A percentile compares a stretch with the other conserved stretches of the same genome.
phyloP scores from a whole-genome alignment of 2,113 vertebrate genomes.

The Megaleporinus macrocephalus region DNA sequence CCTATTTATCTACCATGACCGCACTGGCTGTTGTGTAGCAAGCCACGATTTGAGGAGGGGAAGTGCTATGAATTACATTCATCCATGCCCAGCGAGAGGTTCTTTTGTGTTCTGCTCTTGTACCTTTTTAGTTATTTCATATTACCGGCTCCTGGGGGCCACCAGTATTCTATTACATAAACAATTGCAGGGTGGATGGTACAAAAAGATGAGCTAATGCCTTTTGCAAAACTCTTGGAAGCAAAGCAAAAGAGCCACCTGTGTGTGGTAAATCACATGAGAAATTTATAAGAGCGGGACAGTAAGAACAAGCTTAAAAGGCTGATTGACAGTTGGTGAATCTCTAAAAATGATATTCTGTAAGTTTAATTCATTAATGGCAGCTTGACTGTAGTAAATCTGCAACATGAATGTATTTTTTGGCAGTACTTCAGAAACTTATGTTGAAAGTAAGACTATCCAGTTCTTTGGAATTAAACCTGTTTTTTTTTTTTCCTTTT shows the following conservation, averaged over 20 bases:
- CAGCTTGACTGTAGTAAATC: no score
- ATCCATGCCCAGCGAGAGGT: not conserved
- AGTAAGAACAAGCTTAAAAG: not conserved
- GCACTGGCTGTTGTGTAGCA: conserved; percentile 24
- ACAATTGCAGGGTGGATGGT: conserved; percentile 28
- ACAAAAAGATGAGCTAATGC: conserved; percentile 39
- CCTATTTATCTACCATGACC: conserved; percentile 49
- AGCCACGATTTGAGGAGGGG: conserved; percentile 51
- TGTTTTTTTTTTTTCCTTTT: not conserved
- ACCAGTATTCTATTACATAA: conserved; percentile 40
- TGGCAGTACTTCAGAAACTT: no score
- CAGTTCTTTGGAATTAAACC: not conserved
- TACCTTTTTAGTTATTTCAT: conserved; percentile 49
- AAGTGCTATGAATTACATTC: conserved; percentile 34
- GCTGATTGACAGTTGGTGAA: not conserved
- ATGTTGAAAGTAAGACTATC: not conserved
- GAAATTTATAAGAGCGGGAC: not conserved
- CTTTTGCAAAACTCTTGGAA: conserved; percentile 8
- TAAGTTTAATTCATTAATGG: no score
- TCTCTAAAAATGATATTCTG: not conserved
- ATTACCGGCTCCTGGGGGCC: not conserved
- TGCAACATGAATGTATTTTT: no score
- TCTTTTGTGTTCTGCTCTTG: conserved; percentile 31
- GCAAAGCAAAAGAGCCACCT: conserved; percentile 32
- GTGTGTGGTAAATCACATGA: conserved; percentile 5